Percentiles rank a stretch among this genome's conserved stretches.
Conservation (phyloP, 1,140 invertebrate species). For the Asobara japonica region DNA sequence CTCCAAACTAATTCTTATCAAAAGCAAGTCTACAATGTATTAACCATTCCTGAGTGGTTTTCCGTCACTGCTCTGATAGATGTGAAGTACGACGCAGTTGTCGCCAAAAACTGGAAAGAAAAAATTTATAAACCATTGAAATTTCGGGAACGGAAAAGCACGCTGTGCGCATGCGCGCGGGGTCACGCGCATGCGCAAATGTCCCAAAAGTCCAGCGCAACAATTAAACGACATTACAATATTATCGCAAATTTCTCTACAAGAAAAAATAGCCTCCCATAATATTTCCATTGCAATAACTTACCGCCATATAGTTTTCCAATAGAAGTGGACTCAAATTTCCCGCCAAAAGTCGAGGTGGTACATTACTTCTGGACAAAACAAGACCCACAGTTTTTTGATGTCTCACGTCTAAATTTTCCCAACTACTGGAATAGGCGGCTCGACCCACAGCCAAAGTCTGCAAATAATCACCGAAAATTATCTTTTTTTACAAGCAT, state of each 20-base stretch:
- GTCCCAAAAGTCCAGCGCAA: too few species aligned
- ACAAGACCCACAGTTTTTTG: conserved; percentile 23
- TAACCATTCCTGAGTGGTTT: background rate
- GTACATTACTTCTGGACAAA: conserved; percentile 24
- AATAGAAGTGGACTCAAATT: conserved; percentile 24
- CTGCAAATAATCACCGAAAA: conserved; percentile 5
- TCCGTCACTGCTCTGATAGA: conserved; percentile 27
- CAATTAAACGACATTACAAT: too few species aligned
- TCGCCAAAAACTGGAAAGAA: conserved; percentile 30
- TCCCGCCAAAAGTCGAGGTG: conserved; percentile 20
- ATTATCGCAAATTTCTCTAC: background rate
- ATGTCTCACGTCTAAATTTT: conserved; percentile 10
- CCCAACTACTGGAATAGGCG: conserved; percentile 29
- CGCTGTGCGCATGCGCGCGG: too few species aligned
- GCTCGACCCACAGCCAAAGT: conserved; percentile 15
- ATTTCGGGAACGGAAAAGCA: too few species aligned
- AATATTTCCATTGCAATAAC: background rate
- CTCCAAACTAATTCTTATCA: too few species aligned
- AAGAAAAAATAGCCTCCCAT: background rate
- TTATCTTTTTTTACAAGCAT: too few species aligned
- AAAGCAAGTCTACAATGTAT: background rate
- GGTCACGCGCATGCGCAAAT: too few species aligned
- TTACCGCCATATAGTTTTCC: conserved; percentile 20
- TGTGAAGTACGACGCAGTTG: conserved; percentile 32
- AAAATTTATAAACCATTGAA: background rate